Evolutionary conservation across 2,797 vertebrate genomes (phyloP).

Genomic region (Hydrocynus forskahlii): DNA sequence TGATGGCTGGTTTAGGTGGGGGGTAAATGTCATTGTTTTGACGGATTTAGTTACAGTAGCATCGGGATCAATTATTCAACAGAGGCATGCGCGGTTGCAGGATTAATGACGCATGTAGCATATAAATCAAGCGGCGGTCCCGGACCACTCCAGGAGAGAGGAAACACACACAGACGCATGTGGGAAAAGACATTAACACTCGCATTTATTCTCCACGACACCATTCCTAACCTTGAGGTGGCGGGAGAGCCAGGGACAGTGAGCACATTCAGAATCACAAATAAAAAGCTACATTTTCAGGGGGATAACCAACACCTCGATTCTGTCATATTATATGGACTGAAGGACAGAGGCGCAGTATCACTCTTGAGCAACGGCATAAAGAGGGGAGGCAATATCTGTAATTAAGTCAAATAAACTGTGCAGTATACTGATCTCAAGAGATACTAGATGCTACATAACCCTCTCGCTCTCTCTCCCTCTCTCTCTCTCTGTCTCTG

Average conservation of each 20-base stretch:
- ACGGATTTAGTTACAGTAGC: constrained; percentile 83
- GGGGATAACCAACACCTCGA: constrained; percentile 55
- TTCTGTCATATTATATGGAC: constrained; percentile 75
- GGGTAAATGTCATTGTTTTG: constrained; percentile 73
- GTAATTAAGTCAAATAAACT: constrained; percentile 78
- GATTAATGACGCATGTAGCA: constrained; percentile 79
- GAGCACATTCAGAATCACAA: constrained; percentile 63
- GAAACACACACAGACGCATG: constrained; percentile 70
- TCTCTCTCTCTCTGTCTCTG: constrained; percentile 35
- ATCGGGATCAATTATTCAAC: constrained; percentile 82
- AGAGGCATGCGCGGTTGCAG: constrained; percentile 77
- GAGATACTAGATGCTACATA: constrained; percentile 67
- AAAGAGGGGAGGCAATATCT: constrained; percentile 74
- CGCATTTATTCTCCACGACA: constrained; percentile 70
- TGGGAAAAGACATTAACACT: constrained; percentile 67
- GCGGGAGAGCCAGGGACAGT: constrained; percentile 59
- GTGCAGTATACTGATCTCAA: constrained; percentile 73
- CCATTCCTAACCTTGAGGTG: constrained; percentile 78
- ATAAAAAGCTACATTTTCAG: constrained; percentile 71
- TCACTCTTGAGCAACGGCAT: constrained; percentile 69
- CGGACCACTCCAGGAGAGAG: constrained; percentile 69
- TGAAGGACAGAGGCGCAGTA: constrained; percentile 75
- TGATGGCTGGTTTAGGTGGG: constrained; percentile 53
- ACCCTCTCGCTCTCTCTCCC: constrained; percentile 46
- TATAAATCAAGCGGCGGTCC: constrained; percentile 79